Evolutionary conservation across 2,888 invertebrate genomes (phyloP), one percentile per base, ranked within the genome.

Genomic region (Bimastos eiseni): DNA sequence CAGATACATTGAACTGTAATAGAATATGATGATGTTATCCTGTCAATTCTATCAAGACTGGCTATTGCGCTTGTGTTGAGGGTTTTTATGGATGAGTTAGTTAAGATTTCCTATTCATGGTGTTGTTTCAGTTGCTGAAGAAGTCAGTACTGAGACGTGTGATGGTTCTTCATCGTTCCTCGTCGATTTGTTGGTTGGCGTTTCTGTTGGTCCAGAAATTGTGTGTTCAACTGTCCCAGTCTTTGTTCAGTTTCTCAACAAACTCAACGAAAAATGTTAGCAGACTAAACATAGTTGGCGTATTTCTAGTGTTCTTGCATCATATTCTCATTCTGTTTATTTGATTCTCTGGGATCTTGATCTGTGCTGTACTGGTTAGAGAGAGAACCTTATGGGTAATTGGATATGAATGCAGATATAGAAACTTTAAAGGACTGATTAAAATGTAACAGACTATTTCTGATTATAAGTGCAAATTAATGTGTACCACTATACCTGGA

Each of bases 131-230:
- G 86, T 19, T 36, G 15, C 30, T 37, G 86, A 34, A 34, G 24
- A 34, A 34, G 24, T 11, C 21, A 37, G 37, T 21, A 37, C 34
- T 36, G 86, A 86, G 37, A 34, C 86, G 15, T 36, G 36, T 37
- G 86, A 34, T 86, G 34, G 0, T 5, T 37, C 36, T 36, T 86
- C 37, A 36, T 8, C 86, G 1, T 19, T 86, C 24, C 36, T 86
- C 36, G 36, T 86, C 86, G 17, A 86, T 86, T 24, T 86, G 86
- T 24, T 86, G 34, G 86, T 34, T 21, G 36, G 36, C 5, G 86
- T 86, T 8, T 86, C 86, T 36, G 86, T 86, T 36, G 86, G 86
- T 86, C 34, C 33, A 37, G 86, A 86, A 86, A 34, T 86, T 86
- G 86, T 86, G 0, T 36, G 36, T 24, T 37, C 21, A 33, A 37